Conservation (phyloP, 1,140 invertebrate species). For the Caenorhabditis inopinata region DNA sequence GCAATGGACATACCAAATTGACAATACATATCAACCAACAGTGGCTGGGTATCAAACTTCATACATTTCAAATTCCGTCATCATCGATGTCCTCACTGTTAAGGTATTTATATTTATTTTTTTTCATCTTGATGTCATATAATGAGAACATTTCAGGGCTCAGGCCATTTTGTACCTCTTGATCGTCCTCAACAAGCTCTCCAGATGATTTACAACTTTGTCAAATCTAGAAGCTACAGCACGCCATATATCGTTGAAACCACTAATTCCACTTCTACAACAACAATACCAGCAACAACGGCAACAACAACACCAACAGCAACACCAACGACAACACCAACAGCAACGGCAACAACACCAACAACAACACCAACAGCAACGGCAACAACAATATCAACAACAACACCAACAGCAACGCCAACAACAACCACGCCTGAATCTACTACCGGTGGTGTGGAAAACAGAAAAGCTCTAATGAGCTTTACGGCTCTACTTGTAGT, state of each 20-base stretch:
- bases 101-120: constrained; percentile 39
- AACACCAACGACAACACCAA: background rate
- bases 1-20: constrained; percentile 35
- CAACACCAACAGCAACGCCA: background rate
- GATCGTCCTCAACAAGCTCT: constrained; percentile 67
- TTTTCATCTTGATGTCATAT: background rate
- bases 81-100: constrained; percentile 41
- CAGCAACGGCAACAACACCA: background rate
- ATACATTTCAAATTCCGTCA: constrained; percentile 19
- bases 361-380: background rate
- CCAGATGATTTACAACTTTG: constrained; percentile 40
- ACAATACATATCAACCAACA: background rate
- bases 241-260: background rate
- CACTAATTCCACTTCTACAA: background rate
- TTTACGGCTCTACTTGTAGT: no score
- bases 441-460: background rate
- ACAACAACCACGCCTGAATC: background rate
- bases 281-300: background rate
- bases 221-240: background rate
- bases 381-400: background rate
- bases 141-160: constrained; percentile 62
- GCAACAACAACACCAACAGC: background rate
- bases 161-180: constrained; percentile 71
- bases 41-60: constrained; percentile 38
- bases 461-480: no score